Evolutionary conservation across 2,888 invertebrate species (phyloP), one percentile per base, ranked within the genome.

Genomic region (Zaprionus obscuricornis): DNA sequence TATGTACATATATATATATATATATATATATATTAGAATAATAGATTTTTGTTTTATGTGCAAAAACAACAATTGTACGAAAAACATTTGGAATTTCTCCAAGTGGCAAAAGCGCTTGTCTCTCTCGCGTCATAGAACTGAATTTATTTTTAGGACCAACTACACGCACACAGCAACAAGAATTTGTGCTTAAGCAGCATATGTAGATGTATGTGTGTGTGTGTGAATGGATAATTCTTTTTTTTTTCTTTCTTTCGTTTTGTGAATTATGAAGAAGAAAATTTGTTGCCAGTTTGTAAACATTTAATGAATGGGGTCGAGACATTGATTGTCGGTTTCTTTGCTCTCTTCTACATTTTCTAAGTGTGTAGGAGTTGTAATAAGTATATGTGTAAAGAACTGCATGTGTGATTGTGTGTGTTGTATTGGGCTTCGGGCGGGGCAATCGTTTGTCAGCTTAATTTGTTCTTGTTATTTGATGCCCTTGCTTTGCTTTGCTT

Each of bases 101-200:
- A 79, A 83, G 77, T 73, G n/a, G n/a, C n/a, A n/a, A n/a, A n/a
- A n/a, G n/a, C n/a, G 79, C 52, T 57, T 34, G 50, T 26, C 31
- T 20, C 33, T 45, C 34, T 69, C 75, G 74, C 74, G 83, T 79
- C 78, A 79, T 83, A 79, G 74, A 72, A 82, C 74, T 63, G 42
- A 55, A 74, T 72, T 74, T 83, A 83, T 79, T 79, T 83, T 65
- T 83, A 83, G 78, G 81, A 79, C n/a, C 78, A 67, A 82, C 67
- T 66, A 69, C 46, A 72, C 57, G 52, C 64, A 70, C 64, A 66
- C 65, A 60, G 58, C 75, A 58, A 68, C 54, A 65, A 58, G 10
- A 39, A 47, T 42, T 10, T n/a, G 36, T 40, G 10, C 29, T 43
- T 34, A 51, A 11, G 17, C 36, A 33, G 47, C 20, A 39, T 26